phyloP scores from a whole-genome alignment of 2,113 vertebrate species.

The Calonectris borealis region DNA sequence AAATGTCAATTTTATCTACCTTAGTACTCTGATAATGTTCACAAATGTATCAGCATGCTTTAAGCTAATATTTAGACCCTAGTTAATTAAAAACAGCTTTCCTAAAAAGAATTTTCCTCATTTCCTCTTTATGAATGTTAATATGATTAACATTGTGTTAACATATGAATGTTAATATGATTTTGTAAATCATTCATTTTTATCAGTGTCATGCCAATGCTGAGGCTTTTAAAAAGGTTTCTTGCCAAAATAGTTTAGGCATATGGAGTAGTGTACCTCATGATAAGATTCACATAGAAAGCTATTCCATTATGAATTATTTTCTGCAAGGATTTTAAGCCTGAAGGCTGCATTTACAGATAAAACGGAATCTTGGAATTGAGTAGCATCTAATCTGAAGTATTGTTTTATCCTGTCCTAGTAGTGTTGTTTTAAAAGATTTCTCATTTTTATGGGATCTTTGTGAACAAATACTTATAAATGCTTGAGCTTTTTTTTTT shows the following conservation, averaged over 20 bases:
- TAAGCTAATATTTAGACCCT: slow-evolving; percentile 20
- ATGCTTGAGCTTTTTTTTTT: background rate
- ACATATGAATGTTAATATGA: slow-evolving; percentile 28
- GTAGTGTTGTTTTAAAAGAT: background rate
- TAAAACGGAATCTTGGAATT: background rate
- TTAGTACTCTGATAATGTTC: slow-evolving; percentile 26
- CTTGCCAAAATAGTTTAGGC: slow-evolving; percentile 12
- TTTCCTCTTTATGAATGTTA: slow-evolving; percentile 35
- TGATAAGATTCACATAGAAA: slow-evolving; percentile 25
- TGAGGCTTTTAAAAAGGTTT: background rate
- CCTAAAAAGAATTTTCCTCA: slow-evolving; percentile 26
- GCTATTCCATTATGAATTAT: background rate
- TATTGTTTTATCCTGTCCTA: background rate
- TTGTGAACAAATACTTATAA: background rate
- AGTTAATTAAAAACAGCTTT: slow-evolving; percentile 26
- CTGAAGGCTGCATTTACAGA: slow-evolving; percentile 10
- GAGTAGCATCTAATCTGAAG: background rate
- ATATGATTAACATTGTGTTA: background rate
- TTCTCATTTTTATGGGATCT: background rate
- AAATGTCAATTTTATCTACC: slow-evolving; percentile 12
- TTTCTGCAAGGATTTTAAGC: slow-evolving; percentile 16
- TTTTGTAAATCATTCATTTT: slow-evolving; percentile 34
- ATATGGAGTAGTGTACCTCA: background rate
- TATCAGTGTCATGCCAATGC: background rate
- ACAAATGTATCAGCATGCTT: slow-evolving; percentile 32